Evolutionary conservation across 2,113 vertebrate genomes (phyloP).

Genomic region (Burhinus bistriatus): DNA sequence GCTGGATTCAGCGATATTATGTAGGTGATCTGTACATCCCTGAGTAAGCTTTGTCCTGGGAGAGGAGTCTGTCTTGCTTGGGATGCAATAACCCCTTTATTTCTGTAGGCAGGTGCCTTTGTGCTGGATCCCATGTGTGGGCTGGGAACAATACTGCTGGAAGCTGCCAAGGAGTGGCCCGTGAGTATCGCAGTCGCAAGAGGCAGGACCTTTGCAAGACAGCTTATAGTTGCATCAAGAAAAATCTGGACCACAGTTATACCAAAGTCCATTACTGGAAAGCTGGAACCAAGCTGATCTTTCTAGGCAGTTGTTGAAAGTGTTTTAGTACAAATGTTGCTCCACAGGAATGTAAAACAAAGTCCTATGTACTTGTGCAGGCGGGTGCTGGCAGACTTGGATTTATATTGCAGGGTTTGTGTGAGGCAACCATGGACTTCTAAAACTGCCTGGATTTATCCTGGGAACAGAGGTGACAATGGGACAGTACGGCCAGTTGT

Average conservation of each 20-base stretch:
- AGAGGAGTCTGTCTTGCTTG: not conserved
- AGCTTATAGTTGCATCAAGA: not conserved
- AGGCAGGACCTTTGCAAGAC: not conserved
- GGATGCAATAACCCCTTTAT: not conserved
- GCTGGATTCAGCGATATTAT: not conserved
- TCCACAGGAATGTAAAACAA: not conserved
- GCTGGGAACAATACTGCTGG: conserved; percentile 86
- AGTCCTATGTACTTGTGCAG: not conserved
- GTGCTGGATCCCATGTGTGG: conserved; percentile 95
- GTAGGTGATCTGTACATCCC: not conserved
- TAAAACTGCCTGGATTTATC: not conserved
- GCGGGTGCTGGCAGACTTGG: not conserved
- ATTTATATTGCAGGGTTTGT: not conserved
- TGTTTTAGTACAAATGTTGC: not conserved
- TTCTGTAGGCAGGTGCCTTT: conserved; percentile 75
- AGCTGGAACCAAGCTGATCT: not conserved
- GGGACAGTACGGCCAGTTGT: not conserved
- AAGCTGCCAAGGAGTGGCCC: conserved; percentile 87
- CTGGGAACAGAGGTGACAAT: accelerated
- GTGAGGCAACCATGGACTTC: not conserved
- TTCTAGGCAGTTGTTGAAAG: not conserved
- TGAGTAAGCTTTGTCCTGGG: not conserved
- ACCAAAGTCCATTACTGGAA: not conserved
- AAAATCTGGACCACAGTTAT: not conserved
- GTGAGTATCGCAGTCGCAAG: conserved; percentile 62